Base-by-base conservation (phyloP, 2,888 invertebrate genomes). In the Drosophila meridiana region DNA sequence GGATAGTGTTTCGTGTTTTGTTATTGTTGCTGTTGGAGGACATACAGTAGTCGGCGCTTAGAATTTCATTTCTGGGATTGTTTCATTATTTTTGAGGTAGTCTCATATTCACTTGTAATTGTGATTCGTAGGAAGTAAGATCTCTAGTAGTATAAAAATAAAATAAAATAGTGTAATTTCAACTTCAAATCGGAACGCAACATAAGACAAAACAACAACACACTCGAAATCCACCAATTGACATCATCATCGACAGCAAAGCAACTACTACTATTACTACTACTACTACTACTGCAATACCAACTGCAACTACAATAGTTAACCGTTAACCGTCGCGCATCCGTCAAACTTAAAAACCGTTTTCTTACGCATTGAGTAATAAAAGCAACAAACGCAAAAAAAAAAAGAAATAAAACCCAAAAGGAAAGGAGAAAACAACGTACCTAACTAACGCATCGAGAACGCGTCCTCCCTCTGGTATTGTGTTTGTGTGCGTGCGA, bases 111-210 rank as follows among this genome's bases (percentile, higher is more conserved):
- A 85, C 83, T 85, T 87, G 76, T 83, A 85, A 83, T 83, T 85
- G 87, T 85, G 87, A 85, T 87, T 85, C 73, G 79, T 85, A 87
- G 85, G 83, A 76, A 85, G 83, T 87, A 85, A 85, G 85, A 83
- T 87, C 85, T 85, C 83, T 85, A 85, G 81, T 83, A 83, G 73
- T 80, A 57, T 78, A 81, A 78, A 73, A 77, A 58, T 65, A 73
- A 70, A 76, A 68, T 81, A 85, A 80, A 81, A 78, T 82, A 85
- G 71, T 80, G 70, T 77, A 80, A 76, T 76, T 75, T 75, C 42
- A 71, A 72, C 60, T 67, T 59, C 42, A 83, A 82, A 80, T 83
- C 87, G 85, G 81, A 85, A 87, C 85, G 76, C 75, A 80, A 82
- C 78, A 78, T 68, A 78, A 67, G 53, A 64, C 52, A 78, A 67